These are phyloP conservation scores for Mellivora capensis DNA, from an alignment of 2,113 vertebrate genomes.

Conservation along the genomic window DNA sequence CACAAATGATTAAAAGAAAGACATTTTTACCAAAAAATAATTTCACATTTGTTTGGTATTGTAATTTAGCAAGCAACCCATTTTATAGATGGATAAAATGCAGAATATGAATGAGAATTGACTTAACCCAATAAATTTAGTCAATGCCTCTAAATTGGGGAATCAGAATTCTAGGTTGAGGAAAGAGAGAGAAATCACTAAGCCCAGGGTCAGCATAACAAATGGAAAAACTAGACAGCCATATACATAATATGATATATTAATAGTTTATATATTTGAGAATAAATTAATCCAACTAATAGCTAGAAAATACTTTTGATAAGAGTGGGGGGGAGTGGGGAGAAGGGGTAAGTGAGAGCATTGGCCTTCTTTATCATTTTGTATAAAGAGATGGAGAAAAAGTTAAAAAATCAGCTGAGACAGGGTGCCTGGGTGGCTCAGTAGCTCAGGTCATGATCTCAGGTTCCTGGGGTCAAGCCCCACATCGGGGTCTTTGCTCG, in stretches of 20 bases:
- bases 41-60: neutral
- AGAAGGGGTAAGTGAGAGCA: neutral
- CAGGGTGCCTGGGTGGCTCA: no score
- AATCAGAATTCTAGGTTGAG: neutral
- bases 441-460: no score
- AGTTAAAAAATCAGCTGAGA: neutral
- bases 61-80: neutral
- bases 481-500: no score
- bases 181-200: neutral
- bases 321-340: rapidly evolving
- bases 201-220: neutral
- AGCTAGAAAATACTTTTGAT: neutral
- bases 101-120: neutral
- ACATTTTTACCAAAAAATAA: neutral
- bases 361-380: neutral
- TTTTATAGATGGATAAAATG: neutral
- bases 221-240: neutral
- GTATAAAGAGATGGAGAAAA: neutral
- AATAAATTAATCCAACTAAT: neutral
- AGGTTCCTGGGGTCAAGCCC: no score
- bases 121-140: neutral
- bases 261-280: neutral
- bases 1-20: neutral
- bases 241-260: neutral
- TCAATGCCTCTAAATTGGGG: neutral